Base-by-base conservation (phyloP, 1,140 invertebrate species). In the Caenorhabditis brenneri region DNA sequence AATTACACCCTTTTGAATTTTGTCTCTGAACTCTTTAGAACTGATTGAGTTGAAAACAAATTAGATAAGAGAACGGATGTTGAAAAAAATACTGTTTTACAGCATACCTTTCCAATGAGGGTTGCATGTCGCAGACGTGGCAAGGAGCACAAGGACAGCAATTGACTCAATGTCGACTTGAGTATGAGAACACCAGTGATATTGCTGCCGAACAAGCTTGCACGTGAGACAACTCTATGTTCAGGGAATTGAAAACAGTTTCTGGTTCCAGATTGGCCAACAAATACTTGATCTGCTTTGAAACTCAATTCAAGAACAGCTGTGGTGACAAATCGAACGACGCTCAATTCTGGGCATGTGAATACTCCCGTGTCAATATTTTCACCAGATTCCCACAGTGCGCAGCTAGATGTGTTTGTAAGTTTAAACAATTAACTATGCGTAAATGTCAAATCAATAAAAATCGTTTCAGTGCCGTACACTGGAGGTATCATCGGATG, bases 361-460 rank as follows among this genome's bases (percentile, higher is more conserved):
- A 86, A 78, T 86, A 86, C 48, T 86, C 85, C 2, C 46, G 85
- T 27, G 80, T 85, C 42, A 78, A 85, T 29, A 49, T 81, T 33
- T 86, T 86, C 84, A 86, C 83, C 22, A n/a, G 85, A 58, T 86
- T 85, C 83, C 85, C 85, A 9, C 85, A 86, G 15, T 86, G 85
- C 55, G 29, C 74, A 29, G 51, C 48, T 24, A 48, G 58, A 58
- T 84, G 83, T 42, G 78, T 81, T 29, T 74, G 83, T 84, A 22
- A 84, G 83, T 81, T 84, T 53, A 0, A 36, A 16, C 7, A 31
- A 10, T 7, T 31, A 9, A 19, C 0, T 29, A 6, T 58, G 12
- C 27, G 0, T n/a, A n/a, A 24, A 39, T 53, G 2, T 42, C 15
- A 46, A 0, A 0, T 39, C 10, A 36, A 74, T 49, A 42, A 22